These are phyloP conservation scores for Mastacembelus armatus DNA, from an alignment of 2,797 vertebrate species.

Conservation along the genomic window DNA sequence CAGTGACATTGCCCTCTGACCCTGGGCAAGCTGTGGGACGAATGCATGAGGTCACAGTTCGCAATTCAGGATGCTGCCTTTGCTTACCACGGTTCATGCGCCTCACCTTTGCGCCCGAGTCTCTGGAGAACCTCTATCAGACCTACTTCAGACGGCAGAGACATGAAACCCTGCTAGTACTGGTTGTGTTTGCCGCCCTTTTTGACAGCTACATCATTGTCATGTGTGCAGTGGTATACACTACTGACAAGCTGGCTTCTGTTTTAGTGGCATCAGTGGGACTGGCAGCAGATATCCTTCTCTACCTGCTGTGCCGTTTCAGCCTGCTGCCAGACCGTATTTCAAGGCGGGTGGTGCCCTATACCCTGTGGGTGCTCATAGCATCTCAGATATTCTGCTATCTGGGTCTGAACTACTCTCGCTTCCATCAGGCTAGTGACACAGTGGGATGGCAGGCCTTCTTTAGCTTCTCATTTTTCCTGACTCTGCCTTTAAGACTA, in stretches of 20 bases:
- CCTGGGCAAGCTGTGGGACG: slow-evolving; percentile 88
- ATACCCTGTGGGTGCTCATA: slow-evolving; percentile 91
- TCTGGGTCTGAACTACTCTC: slow-evolving; percentile 89
- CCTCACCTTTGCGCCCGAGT: slow-evolving; percentile 92
- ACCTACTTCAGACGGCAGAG: slow-evolving; percentile 95
- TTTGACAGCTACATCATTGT: slow-evolving; percentile 94
- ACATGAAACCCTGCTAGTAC: slow-evolving; percentile 93
- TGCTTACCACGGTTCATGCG: slow-evolving; percentile 93
- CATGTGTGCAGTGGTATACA: slow-evolving; percentile 90
- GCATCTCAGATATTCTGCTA: slow-evolving; percentile 92
- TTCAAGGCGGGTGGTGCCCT: slow-evolving; percentile 88
- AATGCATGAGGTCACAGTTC: slow-evolving; percentile 91
- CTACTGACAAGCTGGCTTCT: slow-evolving; percentile 88
- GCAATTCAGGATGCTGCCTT: slow-evolving; percentile 91
- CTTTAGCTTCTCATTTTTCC: slow-evolving; percentile 95
- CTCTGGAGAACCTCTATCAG: slow-evolving; percentile 96
- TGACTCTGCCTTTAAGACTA: slow-evolving; percentile 91
- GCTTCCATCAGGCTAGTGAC: slow-evolving; percentile 90
- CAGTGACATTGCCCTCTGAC: slow-evolving; percentile 93
- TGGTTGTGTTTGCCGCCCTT: slow-evolving; percentile 93
- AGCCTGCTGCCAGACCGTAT: slow-evolving; percentile 87
- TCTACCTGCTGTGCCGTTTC: slow-evolving; percentile 89
- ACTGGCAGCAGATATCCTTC: slow-evolving; percentile 82
- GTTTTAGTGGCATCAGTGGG: slow-evolving; percentile 84
- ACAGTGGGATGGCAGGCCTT: slow-evolving; percentile 97